Evolutionary conservation across 2,797 vertebrate species (phyloP).

Genomic region (Novumbra hubbsi): DNA sequence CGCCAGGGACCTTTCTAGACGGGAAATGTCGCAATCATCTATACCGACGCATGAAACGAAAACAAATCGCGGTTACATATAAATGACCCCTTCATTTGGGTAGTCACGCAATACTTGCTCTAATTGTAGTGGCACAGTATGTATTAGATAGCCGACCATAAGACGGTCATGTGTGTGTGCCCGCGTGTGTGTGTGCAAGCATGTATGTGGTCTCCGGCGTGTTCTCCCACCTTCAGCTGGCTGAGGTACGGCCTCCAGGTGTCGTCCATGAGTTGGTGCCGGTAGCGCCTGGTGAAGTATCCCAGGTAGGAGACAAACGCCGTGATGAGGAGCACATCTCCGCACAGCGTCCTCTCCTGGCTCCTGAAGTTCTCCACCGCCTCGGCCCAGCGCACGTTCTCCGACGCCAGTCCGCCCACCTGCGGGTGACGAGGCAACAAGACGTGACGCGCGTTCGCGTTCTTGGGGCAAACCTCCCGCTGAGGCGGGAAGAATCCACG

Average conservation of each 20-base stretch:
- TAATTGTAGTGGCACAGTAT: no score
- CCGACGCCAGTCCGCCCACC: slow-evolving; percentile 89
- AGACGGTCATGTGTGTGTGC: no score
- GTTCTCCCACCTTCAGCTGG: slow-evolving; percentile 77
- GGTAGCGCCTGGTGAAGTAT: slow-evolving; percentile 90
- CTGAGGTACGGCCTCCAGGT: slow-evolving; percentile 87
- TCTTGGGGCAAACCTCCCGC: neutral
- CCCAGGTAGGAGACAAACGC: slow-evolving; percentile 95
- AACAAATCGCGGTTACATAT: no score
- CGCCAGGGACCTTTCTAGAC: no score
- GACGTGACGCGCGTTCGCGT: neutral
- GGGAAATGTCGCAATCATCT: no score
- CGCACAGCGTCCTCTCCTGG: slow-evolving; percentile 87
- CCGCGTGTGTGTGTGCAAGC: neutral
- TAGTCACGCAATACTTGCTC: no score
- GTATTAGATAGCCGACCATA: no score
- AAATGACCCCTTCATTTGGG: no score
- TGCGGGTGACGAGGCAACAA: slow-evolving; percentile 45
- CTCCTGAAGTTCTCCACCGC: slow-evolving; percentile 78
- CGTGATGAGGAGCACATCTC: slow-evolving; percentile 86
- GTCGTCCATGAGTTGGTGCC: slow-evolving; percentile 83
- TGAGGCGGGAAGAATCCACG: neutral
- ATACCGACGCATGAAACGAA: neutral
- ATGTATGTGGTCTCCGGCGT: neutral
- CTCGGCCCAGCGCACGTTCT: slow-evolving; percentile 93